Evolutionary conservation across 2,113 vertebrate species (phyloP).

Genomic region (Platysternon megacephalum): DNA sequence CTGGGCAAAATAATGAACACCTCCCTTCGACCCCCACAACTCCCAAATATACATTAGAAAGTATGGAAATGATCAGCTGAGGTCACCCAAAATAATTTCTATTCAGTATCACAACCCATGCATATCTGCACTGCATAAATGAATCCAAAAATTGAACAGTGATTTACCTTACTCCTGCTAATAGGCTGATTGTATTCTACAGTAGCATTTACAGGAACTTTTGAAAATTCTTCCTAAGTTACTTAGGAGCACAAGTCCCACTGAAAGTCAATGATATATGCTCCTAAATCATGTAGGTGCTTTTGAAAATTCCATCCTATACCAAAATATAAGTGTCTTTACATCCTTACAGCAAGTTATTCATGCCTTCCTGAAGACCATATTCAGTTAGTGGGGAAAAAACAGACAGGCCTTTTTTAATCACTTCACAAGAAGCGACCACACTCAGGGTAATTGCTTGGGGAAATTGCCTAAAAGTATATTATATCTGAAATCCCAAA

Average conservation of each 20-base stretch:
- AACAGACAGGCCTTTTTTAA: neutral
- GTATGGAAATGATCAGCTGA: neutral
- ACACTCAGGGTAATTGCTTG: rapidly evolving
- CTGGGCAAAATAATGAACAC: neutral
- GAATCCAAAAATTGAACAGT: neutral
- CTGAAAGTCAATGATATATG: neutral
- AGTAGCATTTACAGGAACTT: neutral
- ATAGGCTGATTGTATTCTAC: neutral
- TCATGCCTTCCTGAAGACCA: neutral
- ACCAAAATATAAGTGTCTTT: neutral
- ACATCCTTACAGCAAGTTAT: neutral
- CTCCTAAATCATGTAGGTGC: neutral
- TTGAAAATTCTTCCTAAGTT: neutral
- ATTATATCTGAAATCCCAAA: neutral
- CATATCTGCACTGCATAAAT: neutral
- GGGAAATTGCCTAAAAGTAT: neutral
- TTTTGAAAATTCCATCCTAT: neutral
- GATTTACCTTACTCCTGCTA: neutral
- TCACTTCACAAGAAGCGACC: neutral
- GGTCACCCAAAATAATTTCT: neutral
- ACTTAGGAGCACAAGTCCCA: neutral
- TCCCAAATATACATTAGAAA: neutral
- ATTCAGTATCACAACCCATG: neutral
- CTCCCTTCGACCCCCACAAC: neutral
- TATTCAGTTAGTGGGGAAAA: neutral